Evolutionary conservation across 2,888 invertebrate genomes (phyloP).

Genomic region (Tribolium freemani): DNA sequence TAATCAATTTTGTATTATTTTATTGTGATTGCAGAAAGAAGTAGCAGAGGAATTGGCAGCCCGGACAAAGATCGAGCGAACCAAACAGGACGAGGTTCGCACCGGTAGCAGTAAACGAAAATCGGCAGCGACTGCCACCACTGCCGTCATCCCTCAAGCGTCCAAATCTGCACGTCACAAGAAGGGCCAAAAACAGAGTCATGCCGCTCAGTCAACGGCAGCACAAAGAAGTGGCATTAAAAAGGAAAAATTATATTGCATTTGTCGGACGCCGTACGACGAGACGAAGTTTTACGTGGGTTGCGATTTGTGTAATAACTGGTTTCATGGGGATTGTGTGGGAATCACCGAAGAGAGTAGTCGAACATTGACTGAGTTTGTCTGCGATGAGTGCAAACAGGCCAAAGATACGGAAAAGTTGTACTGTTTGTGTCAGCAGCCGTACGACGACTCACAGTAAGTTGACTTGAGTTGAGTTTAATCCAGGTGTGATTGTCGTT

Average conservation of each 20-base stretch:
- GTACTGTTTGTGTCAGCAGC: slow-evolving; percentile 95
- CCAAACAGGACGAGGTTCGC: slow-evolving; percentile 72
- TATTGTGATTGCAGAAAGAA: slow-evolving; percentile 74
- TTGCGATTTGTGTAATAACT: slow-evolving; percentile 97
- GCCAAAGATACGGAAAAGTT: slow-evolving; percentile 92
- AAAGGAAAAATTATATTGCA: slow-evolving; percentile 89
- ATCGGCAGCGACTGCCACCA: slow-evolving; percentile 68
- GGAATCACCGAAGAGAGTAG: slow-evolving; percentile 94
- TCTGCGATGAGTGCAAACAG: slow-evolving; percentile 88
- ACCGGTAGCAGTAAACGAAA: slow-evolving; percentile 73
- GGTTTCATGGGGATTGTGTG: slow-evolving; percentile 99
- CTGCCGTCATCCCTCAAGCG: slow-evolving; percentile 55
- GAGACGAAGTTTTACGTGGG: slow-evolving; percentile 98
- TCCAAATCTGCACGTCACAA: slow-evolving; percentile 49
- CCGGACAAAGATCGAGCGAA: slow-evolving; percentile 79
- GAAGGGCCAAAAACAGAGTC: slow-evolving; percentile 48
- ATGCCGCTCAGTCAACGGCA: slow-evolving; percentile 9
- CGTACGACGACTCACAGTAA: slow-evolving; percentile 97
- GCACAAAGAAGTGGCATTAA: slow-evolving; percentile 58
- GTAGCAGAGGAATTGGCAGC: slow-evolving; percentile 80
- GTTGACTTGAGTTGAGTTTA: slow-evolving; percentile 61
- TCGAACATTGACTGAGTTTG: slow-evolving; percentile 90
- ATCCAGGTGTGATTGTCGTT: too few species aligned
- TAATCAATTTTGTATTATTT: neutral
- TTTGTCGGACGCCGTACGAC: slow-evolving; percentile 95